phyloP scores from a whole-genome alignment of 2,888 invertebrate species.

The Nycteola revayana region DNA sequence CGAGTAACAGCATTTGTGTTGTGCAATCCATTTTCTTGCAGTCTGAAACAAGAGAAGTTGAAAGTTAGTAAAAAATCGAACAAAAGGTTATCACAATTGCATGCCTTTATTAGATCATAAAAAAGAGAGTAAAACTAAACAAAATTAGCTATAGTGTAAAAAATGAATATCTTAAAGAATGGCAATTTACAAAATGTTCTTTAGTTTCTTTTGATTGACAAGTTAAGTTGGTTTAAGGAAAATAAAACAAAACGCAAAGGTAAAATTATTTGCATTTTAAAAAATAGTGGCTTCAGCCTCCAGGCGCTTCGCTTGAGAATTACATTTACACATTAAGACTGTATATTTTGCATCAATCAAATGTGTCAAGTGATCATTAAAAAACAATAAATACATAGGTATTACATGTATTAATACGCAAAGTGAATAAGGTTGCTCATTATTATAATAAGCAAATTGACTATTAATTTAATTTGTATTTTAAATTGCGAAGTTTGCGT shows the following conservation, averaged over 20 bases:
- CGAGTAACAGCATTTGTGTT: constrained; percentile 44
- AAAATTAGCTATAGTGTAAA: too few relatives aligned
- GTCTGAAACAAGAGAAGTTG: constrained; percentile 35
- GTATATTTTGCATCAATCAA: constrained; percentile 35
- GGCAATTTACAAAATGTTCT: constrained; percentile 14
- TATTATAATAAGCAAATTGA: too few relatives aligned
- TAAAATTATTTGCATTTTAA: constrained; percentile 22
- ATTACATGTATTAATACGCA: too few relatives aligned
- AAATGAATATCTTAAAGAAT: constrained; percentile 4
- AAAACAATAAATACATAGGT: constrained; percentile 35
- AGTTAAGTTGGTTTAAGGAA: constrained; percentile 1
- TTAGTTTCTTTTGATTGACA: constrained; percentile 4
- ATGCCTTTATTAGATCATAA: too few relatives aligned
- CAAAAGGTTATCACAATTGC: neutral
- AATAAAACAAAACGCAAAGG: constrained; percentile 8
- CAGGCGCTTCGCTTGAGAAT: constrained; percentile 6
- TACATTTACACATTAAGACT: constrained; percentile 32
- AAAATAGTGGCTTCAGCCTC: constrained; percentile 9
- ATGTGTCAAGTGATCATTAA: constrained; percentile 28
- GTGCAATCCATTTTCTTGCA: constrained; percentile 47
- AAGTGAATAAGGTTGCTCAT: too few relatives aligned
- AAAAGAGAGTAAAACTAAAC: too few relatives aligned
- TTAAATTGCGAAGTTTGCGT: too few relatives aligned
- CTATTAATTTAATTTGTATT: too few relatives aligned
- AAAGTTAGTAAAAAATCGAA: too few relatives aligned